Percentiles rank a stretch among this genome's conserved stretches.
Evolutionary conservation across 2,113 vertebrate species (phyloP).

Genomic region (Oryzias curvinotus): DNA sequence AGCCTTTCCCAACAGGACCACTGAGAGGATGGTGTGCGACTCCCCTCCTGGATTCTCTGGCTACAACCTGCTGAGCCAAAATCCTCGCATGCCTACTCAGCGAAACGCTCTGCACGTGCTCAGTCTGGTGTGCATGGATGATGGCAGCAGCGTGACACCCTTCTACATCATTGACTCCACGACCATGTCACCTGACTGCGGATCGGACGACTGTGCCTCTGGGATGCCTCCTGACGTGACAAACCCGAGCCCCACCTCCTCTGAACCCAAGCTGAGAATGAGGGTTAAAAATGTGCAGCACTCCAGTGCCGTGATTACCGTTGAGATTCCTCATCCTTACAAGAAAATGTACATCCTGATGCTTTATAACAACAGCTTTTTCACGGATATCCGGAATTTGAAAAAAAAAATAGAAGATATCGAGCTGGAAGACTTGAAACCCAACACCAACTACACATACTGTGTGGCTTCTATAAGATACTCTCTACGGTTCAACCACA

Average conservation of each 20-base stretch:
- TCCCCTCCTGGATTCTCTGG: slow-evolving; percentile 87
- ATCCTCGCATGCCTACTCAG: slow-evolving; percentile 81
- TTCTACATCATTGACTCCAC: slow-evolving; percentile 69
- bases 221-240: slow-evolving; percentile 84
- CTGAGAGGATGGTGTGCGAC: slow-evolving; percentile 94
- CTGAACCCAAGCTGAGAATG: slow-evolving; percentile 83
- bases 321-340: slow-evolving; percentile 91
- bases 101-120: slow-evolving; percentile 89
- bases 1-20: slow-evolving; percentile 89
- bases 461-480: slow-evolving; percentile 93
- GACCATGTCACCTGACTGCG: slow-evolving; percentile 82
- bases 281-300: slow-evolving; percentile 83
- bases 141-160: slow-evolving; percentile 74
- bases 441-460: slow-evolving; percentile 95
- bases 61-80: slow-evolving; percentile 91
- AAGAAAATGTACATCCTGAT: slow-evolving; percentile 95
- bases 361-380: slow-evolving; percentile 91
- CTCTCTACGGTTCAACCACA: slow-evolving; percentile 92
- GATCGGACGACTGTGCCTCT: slow-evolving; percentile 88
- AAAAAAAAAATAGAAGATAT: slow-evolving; percentile 87
- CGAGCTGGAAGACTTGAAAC: slow-evolving; percentile 83
- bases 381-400: slow-evolving; percentile 87
- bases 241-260: slow-evolving; percentile 79
- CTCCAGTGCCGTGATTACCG: slow-evolving; percentile 84
- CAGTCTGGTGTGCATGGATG: slow-evolving; percentile 85